These are phyloP conservation scores for Biston stratarius DNA, from an alignment of 2,888 invertebrate genomes.

Conservation along the genomic window DNA sequence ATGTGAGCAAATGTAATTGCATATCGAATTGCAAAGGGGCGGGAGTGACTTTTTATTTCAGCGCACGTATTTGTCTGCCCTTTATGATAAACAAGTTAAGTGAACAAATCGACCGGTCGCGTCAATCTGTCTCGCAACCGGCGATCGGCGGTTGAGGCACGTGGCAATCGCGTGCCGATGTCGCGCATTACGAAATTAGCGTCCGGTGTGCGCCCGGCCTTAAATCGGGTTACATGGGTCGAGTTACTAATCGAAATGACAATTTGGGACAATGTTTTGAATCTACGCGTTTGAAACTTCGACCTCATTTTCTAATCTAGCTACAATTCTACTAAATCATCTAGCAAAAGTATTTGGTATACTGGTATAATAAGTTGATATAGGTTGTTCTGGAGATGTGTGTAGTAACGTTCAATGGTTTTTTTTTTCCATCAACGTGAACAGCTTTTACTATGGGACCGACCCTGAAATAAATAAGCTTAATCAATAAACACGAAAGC, in stretches of 20 bases:
- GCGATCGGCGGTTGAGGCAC: conserved; percentile 59
- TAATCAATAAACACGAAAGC: too few species aligned
- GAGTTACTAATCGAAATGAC: conserved; percentile 60
- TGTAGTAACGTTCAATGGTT: too few species aligned
- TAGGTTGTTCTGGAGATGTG: too few species aligned
- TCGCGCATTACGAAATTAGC: conserved; percentile 82
- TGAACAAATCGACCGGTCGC: conserved; percentile 78
- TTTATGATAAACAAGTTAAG: conserved; percentile 76
- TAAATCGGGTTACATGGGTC: conserved; percentile 70
- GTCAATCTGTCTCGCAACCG: conserved; percentile 78
- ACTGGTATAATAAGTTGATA: too few species aligned
- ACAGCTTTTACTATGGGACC: too few species aligned
- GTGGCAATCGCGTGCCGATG: conserved; percentile 68
- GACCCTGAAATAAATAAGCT: too few species aligned
- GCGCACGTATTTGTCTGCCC: conserved; percentile 66
- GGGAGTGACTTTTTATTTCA: conserved; percentile 63
- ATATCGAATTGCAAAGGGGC: conserved; percentile 58
- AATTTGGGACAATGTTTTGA: conserved; percentile 19
- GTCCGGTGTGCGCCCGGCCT: conserved; percentile 71
- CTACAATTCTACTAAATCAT: too few species aligned
- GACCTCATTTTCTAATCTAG: too few species aligned
- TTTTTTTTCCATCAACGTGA: too few species aligned
- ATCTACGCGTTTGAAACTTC: not conserved
- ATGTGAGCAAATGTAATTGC: conserved; percentile 42
- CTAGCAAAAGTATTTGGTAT: too few species aligned